Conservation (phyloP, 2,113 vertebrate species). For the Paramisgurnus dabryanus region DNA sequence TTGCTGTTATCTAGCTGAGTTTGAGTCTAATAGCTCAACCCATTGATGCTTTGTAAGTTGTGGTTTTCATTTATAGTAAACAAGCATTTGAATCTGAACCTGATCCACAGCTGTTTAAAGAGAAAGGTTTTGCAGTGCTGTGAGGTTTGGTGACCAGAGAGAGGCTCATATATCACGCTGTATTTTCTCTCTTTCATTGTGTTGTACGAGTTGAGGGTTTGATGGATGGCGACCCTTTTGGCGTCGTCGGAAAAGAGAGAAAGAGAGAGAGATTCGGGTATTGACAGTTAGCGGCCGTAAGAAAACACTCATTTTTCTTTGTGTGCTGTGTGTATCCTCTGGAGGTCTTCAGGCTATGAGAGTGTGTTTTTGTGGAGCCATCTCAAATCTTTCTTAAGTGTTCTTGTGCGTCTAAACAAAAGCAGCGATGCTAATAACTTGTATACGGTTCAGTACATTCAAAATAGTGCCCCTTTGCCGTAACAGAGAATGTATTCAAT, state of each 20-base stretch:
- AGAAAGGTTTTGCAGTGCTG: background rate
- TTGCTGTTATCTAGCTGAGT: background rate
- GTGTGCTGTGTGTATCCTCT: constrained; percentile 32
- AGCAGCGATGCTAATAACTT: background rate
- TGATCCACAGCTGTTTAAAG: background rate
- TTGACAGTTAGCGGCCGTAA: constrained; percentile 20
- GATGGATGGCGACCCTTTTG: constrained; percentile 68
- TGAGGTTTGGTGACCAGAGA: constrained; percentile 60
- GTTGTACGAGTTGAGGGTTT: constrained; percentile 61
- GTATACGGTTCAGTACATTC: too few relatives aligned
- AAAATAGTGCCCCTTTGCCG: background rate
- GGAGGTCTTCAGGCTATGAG: background rate
- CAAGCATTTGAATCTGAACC: background rate
- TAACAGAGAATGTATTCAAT: background rate
- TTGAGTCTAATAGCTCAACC: background rate
- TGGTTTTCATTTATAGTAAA: background rate
- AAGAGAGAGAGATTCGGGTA: constrained; percentile 1
- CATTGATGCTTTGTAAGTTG: background rate
- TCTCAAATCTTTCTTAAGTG: too few relatives aligned
- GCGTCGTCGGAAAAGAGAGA: constrained; percentile 17
- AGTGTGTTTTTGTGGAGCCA: background rate
- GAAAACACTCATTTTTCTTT: constrained; percentile 33
- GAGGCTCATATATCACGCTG: constrained; percentile 68
- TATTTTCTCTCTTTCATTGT: constrained; percentile 33
- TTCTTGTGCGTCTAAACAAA: background rate